Evolutionary conservation across 2,888 invertebrate species (phyloP), one percentile per base, ranked within the genome.

Genomic region (Drosophila fulvimacula): DNA sequence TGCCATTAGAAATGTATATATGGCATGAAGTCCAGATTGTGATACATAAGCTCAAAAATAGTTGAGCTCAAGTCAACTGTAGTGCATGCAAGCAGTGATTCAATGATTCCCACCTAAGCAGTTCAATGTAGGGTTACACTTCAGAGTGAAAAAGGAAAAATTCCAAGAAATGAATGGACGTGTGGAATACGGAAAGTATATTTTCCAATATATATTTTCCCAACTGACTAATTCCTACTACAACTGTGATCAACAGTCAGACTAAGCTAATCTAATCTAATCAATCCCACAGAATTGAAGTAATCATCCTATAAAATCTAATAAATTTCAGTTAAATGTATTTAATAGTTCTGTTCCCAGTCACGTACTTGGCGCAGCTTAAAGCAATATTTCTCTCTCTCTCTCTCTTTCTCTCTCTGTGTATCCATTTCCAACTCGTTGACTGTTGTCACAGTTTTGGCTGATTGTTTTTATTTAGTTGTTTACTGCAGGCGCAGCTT

Each of bases 391-490:
- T 44, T n/a, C 24, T 9, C 9, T 1, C 1, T 44, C 3, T 15
- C 24, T 9, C 15, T 7, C 9, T 24, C 44, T 44, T 1, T 24
- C 9, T n/a, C 15, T 44, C 3, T 24, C 7, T 46, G 3, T 44
- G 11, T 48, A 30, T 48, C 30, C 30, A 32, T 48, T 48, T 48
- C 48, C 11, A 48, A 13, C 48, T 48, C 17, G 48, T 17, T 48
- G 30, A 48, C 17, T 48, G 48, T 32, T 48, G 48, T 32, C 48
- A 48, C 48, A 48, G 32, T 48, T 48, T 42, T 48, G 48, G 48
- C 30, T 48, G 48, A 48, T 48, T 48, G 48, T 48, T 48, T 30
- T 48, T 48, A 48, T 48, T 48, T 48, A 34, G 51, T 24, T 53
- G 48, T 32, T 48, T 48, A 19, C 48, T 30, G 30, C 48, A n/a